Evolutionary conservation across 23 tunicate species (phyloP), one percentile per base, ranked within the genome.

Genomic region (Clavelina lepadiformis): DNA sequence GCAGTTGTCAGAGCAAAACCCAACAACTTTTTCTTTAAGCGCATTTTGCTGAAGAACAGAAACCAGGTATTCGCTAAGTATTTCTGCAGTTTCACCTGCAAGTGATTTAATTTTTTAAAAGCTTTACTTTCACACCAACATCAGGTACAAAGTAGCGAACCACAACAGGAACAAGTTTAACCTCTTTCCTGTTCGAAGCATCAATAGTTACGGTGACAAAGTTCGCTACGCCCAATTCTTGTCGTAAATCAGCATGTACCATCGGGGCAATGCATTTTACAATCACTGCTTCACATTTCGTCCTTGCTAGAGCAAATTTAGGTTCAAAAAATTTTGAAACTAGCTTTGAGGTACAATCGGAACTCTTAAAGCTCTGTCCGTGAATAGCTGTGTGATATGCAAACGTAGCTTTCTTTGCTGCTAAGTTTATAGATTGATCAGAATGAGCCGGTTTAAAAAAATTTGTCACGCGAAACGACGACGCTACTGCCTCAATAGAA

Each of bases 251-350:
- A 75, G 73, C 81, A 75, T 73, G 73, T 75, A 75, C 44, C 73
- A 75, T 75, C 70, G 81, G 81, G 74, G 73, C 73, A 66, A 65
- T 75, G 81, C 61, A 47, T 46, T 63, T 75, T 28, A 47, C 50
- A 75, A 64, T 35, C 73, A 75, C 74, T 75, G 81, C 81, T 75
- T 75, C 81, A n/a, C n/a, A 75, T 75, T 75, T 75, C 70, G 74
- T 75, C 75, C 73, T 46, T 64, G 62, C 30, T 13, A 28, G 31
- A 46, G 81, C 81, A 75, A 75, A 75, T 75, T 65, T 75, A 75
- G 81, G 61, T 66, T 75, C 81, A 75, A 75, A 64, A 30, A 75
- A n/a, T n/a, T 75, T 75, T 75, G 81, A 75, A 75, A 64, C 74
- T 66, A 75, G 81, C 72, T 75, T 66, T 46, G 81, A 75, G 74